Conservation (phyloP, 2,797 vertebrate genomes). For the Microhierax caerulescens region DNA sequence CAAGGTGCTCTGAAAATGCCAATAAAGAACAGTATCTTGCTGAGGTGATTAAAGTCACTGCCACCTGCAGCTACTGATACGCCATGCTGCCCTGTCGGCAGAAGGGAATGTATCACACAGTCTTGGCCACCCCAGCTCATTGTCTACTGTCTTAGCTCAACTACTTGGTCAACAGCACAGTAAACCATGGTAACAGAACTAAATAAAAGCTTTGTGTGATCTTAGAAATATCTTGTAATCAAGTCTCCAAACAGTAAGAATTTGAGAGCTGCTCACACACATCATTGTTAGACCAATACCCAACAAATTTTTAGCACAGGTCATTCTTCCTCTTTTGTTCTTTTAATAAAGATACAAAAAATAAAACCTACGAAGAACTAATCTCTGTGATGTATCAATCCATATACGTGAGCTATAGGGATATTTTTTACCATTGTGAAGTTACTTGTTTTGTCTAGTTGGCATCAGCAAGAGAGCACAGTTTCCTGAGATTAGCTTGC, state of each 20-base stretch:
- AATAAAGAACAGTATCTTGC: background rate
- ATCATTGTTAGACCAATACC: background rate
- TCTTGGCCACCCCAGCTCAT: background rate
- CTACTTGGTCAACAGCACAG: background rate
- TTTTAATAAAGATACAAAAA: background rate
- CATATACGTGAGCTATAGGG: background rate
- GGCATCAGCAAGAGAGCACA: background rate
- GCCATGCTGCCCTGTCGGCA: background rate
- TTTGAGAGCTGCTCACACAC: background rate
- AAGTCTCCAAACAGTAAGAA: background rate
- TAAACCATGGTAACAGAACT: background rate
- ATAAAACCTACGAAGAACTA: background rate
- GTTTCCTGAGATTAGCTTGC: background rate
- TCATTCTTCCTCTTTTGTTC: background rate
- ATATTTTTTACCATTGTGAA: background rate
- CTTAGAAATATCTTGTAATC: background rate
- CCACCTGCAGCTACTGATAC: background rate
- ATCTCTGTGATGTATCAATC: background rate
- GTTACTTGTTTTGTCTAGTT: background rate
- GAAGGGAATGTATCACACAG: background rate
- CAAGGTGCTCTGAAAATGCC: background rate
- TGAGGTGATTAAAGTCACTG: background rate
- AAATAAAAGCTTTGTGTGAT: background rate
- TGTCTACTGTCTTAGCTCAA: background rate
- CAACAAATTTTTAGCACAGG: background rate